Evolutionary conservation across 2,888 invertebrate species (phyloP).

Genomic region (Unio pictorum): DNA sequence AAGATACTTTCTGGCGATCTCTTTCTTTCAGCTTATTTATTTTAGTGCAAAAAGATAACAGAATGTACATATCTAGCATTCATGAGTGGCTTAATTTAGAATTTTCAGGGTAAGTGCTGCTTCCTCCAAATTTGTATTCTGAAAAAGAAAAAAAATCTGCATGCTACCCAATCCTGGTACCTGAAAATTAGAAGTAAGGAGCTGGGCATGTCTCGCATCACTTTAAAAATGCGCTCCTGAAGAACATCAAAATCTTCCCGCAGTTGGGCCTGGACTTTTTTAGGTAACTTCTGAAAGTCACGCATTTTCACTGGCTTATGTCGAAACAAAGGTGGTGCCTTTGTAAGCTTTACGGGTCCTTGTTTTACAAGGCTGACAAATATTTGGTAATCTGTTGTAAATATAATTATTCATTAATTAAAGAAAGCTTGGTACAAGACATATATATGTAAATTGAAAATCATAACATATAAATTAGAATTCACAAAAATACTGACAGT

Average conservation of each 20-base stretch:
- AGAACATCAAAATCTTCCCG: slow-evolving; percentile 54
- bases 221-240: slow-evolving; percentile 74
- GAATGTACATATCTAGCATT: no score
- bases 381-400: slow-evolving; percentile 60
- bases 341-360: slow-evolving; percentile 52
- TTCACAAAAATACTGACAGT: no score
- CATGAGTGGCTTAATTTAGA: no score
- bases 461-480: neutral
- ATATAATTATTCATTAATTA: neutral
- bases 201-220: slow-evolving; percentile 73
- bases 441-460: neutral
- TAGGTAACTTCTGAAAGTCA: slow-evolving; percentile 54
- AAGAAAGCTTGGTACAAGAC: neutral
- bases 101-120: no score
- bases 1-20: no score
- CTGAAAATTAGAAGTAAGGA: slow-evolving; percentile 80
- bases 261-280: slow-evolving; percentile 52
- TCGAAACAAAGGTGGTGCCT: slow-evolving; percentile 44
- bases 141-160: no score
- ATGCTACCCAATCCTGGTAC: slow-evolving; percentile 70
- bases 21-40: no score
- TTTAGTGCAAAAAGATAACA: no score
- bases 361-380: slow-evolving; percentile 62
- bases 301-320: slow-evolving; percentile 46
- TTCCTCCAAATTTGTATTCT: no score